phyloP scores from a whole-genome alignment of 2,888 invertebrate species.

The Operophtera brumata region DNA sequence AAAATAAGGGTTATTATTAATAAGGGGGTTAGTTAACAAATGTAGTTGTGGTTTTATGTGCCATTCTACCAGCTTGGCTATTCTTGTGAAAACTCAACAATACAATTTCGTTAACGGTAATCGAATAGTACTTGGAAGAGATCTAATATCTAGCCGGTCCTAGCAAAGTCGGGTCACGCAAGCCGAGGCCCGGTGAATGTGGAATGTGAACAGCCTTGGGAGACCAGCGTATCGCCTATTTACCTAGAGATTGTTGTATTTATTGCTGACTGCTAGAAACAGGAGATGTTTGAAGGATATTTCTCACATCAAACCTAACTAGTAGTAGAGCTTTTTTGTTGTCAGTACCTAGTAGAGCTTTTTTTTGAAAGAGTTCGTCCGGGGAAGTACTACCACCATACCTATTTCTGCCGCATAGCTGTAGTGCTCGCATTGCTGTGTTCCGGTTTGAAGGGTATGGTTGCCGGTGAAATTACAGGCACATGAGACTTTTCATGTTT shows the following conservation, averaged over 20 bases:
- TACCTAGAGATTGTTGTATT: constrained; percentile 33
- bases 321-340: no score
- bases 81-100: background rate
- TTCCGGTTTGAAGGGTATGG: no score
- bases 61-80: background rate
- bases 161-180: constrained; percentile 50
- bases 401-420: no score
- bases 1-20: no score
- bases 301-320: background rate
- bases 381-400: no score
- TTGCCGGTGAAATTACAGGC: no score
- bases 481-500: no score
- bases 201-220: constrained; percentile 63
- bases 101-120: constrained; percentile 33
- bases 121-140: constrained; percentile 27
- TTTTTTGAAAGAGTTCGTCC: no score
- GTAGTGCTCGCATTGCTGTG: no score
- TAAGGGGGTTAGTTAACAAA: no score
- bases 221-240: constrained; percentile 27
- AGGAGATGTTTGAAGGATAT: background rate
- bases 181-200: constrained; percentile 52
- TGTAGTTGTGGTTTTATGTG: no score
- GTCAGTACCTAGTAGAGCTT: no score
- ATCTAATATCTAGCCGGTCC: constrained; percentile 39
- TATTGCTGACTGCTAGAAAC: constrained; percentile 22